These are phyloP conservation scores for Pseudomyrmex sp. DNA, from an alignment of 1,140 invertebrate genomes.

Conservation along the genomic window DNA sequence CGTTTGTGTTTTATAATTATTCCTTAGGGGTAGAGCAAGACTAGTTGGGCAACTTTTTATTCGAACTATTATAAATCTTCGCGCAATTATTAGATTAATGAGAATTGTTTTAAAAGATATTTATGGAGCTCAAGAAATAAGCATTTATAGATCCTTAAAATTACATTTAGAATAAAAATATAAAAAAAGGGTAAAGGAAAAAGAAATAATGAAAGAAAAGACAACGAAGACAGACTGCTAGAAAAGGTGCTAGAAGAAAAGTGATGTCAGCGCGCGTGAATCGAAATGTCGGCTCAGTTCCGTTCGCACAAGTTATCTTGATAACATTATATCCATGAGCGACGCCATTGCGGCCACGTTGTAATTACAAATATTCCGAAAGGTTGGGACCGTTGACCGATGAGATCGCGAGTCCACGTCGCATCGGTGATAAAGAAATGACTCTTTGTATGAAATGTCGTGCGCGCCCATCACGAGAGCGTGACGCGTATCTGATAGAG, in stretches of 20 bases:
- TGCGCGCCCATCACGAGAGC: constrained; percentile 60
- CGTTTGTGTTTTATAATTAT: constrained; percentile 16
- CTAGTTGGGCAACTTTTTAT: too few species aligned
- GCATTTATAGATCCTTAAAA: constrained; percentile 2
- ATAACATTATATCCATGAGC: constrained; percentile 49
- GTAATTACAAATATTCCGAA: constrained; percentile 70
- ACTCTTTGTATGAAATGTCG: constrained; percentile 40
- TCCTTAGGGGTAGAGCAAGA: background rate
- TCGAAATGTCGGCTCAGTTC: constrained; percentile 22
- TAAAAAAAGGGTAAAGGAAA: background rate
- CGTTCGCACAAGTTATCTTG: constrained; percentile 35
- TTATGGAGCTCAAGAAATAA: too few species aligned
- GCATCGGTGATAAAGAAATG: constrained; percentile 38
- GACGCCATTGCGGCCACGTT: constrained; percentile 46
- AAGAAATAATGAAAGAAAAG: background rate
- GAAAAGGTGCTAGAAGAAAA: background rate
- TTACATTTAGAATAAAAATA: constrained; percentile 20
- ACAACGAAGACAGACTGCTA: constrained; percentile 4
- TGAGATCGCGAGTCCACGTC: constrained; percentile 25
- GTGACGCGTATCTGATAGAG: constrained; percentile 64
- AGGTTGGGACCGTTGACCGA: constrained; percentile 43
- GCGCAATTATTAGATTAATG: too few species aligned
- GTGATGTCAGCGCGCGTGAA: background rate
- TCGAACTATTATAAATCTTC: too few species aligned
- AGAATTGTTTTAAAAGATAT: too few species aligned